A percentile compares a stretch with the other conserved stretches of the same genome.
Conservation (phyloP, 2,888 invertebrate species). For the Lasioglossum morio region DNA sequence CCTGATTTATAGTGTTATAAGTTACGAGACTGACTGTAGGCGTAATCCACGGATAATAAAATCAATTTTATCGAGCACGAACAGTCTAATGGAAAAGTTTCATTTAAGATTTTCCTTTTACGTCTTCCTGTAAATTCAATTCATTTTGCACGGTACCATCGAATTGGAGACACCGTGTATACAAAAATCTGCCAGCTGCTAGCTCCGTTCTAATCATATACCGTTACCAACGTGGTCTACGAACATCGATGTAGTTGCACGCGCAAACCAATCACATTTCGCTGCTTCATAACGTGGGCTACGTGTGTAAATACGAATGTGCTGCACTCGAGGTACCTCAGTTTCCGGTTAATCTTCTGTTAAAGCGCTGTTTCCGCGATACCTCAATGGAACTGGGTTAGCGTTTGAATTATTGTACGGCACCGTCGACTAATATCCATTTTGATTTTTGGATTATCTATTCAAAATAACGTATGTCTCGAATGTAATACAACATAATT, state of each 20-base stretch:
- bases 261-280: conserved; percentile 29
- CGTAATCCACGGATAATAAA: too few relatives aligned
- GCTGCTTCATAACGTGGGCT: background rate
- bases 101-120: background rate
- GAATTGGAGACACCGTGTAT: background rate
- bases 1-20: background rate
- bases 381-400: background rate
- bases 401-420: background rate
- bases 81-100: background rate
- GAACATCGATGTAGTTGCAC: background rate
- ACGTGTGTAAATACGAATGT: conserved; percentile 7
- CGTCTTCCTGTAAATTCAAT: background rate
- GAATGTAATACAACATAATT: background rate
- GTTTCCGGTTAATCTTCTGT: conserved; percentile 13
- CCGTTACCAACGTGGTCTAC: background rate
- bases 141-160: background rate
- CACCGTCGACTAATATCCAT: background rate
- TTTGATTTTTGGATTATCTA: background rate
- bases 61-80: background rate
- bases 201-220: background rate
- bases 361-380: conserved; percentile 1
- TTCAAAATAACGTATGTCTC: background rate
- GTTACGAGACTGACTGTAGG: background rate
- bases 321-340: conserved; percentile 4
- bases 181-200: background rate